These are phyloP conservation scores for Dendropsophus ebraccatus DNA, from an alignment of 2,113 vertebrate genomes.

Conservation along the genomic window DNA sequence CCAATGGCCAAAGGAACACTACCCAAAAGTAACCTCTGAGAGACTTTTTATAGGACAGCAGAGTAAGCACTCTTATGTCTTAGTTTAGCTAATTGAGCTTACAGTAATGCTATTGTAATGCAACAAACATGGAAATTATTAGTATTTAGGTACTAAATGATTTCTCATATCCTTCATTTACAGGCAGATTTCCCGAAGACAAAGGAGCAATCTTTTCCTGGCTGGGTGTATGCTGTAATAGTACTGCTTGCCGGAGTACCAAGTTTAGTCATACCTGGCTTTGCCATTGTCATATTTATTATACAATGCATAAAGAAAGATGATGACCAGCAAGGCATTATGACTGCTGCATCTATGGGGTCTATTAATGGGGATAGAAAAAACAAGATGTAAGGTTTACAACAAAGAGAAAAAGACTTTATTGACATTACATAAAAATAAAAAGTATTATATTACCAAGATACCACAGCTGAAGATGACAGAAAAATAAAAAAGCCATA, in stretches of 20 bases:
- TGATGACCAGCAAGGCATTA: conserved; percentile 60
- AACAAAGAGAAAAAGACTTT: background rate
- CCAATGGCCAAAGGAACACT: no score
- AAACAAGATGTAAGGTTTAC: conserved; percentile 47
- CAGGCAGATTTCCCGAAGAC: conserved; percentile 82
- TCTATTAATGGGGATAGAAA: conserved; percentile 75
- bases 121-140: no score
- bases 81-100: no score
- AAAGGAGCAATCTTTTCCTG: conserved; percentile 69
- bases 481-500: no score
- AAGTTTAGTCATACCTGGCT: conserved; percentile 76
- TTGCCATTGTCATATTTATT: conserved; percentile 75
- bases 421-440: background rate
- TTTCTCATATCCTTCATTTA: conserved; percentile 47
- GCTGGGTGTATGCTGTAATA: conserved; percentile 82
- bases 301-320: conserved; percentile 62
- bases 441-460: background rate
- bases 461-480: background rate
- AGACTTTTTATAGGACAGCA: no score
- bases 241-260: conserved; percentile 87
- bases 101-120: no score
- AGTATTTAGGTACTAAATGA: background rate
- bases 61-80: no score
- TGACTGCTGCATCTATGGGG: conserved; percentile 64
- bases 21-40: no score